A percentile compares a stretch with the other conserved stretches of the same genome.
phyloP scores from a whole-genome alignment of 2,113 vertebrate genomes.

The Lates calcarifer region DNA sequence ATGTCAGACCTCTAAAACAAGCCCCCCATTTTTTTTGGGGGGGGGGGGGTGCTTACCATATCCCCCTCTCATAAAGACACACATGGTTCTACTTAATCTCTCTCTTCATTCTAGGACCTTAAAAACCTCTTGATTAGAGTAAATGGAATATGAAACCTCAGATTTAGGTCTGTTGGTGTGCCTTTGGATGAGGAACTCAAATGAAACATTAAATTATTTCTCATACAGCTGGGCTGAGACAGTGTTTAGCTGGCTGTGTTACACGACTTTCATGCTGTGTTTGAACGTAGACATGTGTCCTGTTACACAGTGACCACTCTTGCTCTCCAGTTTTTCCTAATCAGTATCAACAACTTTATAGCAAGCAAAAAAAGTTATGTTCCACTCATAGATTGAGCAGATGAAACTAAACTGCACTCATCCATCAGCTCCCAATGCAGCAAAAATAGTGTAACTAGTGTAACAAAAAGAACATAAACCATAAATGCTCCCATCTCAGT shows the following conservation, averaged over 20 bases:
- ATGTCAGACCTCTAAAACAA: slow-evolving; percentile 70
- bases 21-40: slow-evolving; percentile 46
- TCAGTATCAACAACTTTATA: background rate
- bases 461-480: background rate
- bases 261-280: slow-evolving; percentile 1
- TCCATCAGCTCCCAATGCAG: background rate
- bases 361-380: background rate
- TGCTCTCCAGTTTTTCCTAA: background rate
- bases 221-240: slow-evolving; percentile 10
- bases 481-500: background rate
- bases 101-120: slow-evolving; percentile 59
- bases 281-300: background rate
- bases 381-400: background rate
- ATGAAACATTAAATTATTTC: slow-evolving; percentile 65
- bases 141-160: slow-evolving; percentile 72
- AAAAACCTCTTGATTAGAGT: slow-evolving; percentile 70
- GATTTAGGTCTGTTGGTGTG: slow-evolving; percentile 52
- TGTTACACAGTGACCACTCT: background rate
- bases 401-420: background rate
- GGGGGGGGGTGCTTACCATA: slow-evolving; percentile 45
- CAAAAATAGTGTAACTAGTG: background rate
- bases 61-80: slow-evolving; percentile 69
- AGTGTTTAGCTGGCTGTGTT: slow-evolving; percentile 3
- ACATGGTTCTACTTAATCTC: slow-evolving; percentile 76
- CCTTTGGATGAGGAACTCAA: slow-evolving; percentile 53